Evolutionary conservation across 1,140 invertebrate genomes (phyloP).

Genomic region (Lysiphlebus fabarum): DNA sequence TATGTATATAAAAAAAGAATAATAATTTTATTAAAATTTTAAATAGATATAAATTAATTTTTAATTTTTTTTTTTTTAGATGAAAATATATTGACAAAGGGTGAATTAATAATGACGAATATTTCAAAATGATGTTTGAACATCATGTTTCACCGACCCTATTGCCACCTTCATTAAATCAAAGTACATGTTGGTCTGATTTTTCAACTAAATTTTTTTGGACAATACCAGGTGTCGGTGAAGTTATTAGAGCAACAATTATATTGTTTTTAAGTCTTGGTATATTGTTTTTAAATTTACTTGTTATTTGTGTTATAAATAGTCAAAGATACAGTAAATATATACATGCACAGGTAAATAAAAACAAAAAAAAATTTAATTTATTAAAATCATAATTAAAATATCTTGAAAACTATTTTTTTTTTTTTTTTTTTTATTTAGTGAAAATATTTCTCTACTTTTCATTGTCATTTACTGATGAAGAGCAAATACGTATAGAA

Average conservation of each 20-base stretch:
- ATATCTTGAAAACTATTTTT: no score
- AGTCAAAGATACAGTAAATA: conserved; percentile 76
- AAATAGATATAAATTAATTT: no score
- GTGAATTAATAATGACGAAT: no score
- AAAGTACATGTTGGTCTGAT: conserved; percentile 74
- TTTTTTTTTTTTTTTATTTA: no score
- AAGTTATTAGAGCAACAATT: conserved; percentile 70
- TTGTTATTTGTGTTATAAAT: conserved; percentile 80
- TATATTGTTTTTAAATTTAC: conserved; percentile 71
- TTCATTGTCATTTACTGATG: no score
- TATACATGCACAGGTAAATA: conserved; percentile 75
- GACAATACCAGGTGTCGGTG: conserved; percentile 63
- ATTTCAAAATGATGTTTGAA: conserved; percentile 38
- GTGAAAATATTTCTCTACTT: no score
- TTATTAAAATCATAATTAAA: neutral
- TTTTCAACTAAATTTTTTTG: conserved; percentile 60
- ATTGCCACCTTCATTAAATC: conserved; percentile 71
- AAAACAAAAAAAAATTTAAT: neutral
- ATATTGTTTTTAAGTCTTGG: conserved; percentile 72
- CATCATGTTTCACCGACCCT: conserved; percentile 56
- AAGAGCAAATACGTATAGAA: no score
- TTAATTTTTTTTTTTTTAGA: no score
- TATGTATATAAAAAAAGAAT: no score
- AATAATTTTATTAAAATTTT: no score
- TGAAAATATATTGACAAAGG: no score